Evolutionary conservation across 2,888 invertebrate genomes (phyloP).

Genomic region (Nineta flava): DNA sequence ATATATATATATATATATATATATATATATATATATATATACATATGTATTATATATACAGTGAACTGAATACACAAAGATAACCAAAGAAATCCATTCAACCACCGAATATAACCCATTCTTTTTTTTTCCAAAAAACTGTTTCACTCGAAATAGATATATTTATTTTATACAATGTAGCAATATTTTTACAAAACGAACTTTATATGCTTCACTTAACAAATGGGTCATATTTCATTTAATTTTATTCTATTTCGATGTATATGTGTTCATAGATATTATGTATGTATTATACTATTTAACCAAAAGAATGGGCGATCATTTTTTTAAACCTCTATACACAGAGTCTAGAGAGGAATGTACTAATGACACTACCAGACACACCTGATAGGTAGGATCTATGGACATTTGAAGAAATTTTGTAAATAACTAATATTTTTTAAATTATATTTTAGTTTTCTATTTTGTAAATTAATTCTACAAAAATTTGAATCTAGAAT

Average conservation of each 20-base stretch:
- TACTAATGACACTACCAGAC: too few relatives aligned
- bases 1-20: not conserved
- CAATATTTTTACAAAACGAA: not conserved
- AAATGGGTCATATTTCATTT: slow-evolving; percentile 1
- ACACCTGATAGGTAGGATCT: too few relatives aligned
- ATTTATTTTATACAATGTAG: not conserved
- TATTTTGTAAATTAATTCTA: too few relatives aligned
- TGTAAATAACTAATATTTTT: too few relatives aligned
- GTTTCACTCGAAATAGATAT: not conserved
- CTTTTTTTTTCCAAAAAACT: not conserved
- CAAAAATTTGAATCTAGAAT: too few relatives aligned
- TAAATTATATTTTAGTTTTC: too few relatives aligned
- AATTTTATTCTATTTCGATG: not conserved
- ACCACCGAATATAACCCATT: not conserved
- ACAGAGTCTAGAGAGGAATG: too few relatives aligned
- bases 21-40: not conserved
- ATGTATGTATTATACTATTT: too few relatives aligned
- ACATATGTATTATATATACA: not conserved
- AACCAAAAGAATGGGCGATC: too few relatives aligned
- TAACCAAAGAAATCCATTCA: not conserved
- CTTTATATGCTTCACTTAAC: not conserved
- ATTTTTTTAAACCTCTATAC: too few relatives aligned
- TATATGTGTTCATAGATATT: too few relatives aligned
- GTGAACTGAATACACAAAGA: not conserved
- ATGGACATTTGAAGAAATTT: too few relatives aligned